Evolutionary conservation across 2,888 invertebrate genomes (phyloP).

Genomic region (Cephus nigrinus): DNA sequence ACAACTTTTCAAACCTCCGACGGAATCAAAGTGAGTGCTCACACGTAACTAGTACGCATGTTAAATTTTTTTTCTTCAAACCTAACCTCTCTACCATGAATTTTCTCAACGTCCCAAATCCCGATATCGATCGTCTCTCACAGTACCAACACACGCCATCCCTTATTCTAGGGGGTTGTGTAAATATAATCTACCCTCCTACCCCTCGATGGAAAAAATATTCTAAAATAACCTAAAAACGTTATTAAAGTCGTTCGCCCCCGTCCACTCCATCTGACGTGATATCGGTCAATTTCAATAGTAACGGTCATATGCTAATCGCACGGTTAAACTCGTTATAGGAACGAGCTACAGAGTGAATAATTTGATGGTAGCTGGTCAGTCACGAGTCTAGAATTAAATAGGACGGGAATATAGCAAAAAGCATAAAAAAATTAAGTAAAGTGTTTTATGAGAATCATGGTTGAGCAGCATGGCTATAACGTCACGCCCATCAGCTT

Average conservation of each 20-base stretch:
- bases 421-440: neutral
- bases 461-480: neutral
- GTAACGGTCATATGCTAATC: neutral
- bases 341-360: neutral
- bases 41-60: neutral
- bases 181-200: neutral
- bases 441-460: neutral
- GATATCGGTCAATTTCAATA: neutral
- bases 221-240: neutral
- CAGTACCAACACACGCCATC: neutral
- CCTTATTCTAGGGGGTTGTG: neutral
- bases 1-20: neutral
- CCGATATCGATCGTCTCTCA: neutral
- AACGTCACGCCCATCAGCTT: slow-evolving; percentile 32
- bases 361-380: neutral
- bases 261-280: neutral
- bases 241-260: neutral
- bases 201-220: neutral
- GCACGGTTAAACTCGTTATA: neutral
- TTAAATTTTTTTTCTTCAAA: neutral
- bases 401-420: neutral
- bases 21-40: neutral
- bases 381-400: neutral
- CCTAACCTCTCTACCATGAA: neutral
- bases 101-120: neutral